These are phyloP conservation scores for Lutjanus campechanus DNA, from an alignment of 2,797 vertebrate species.

Conservation along the genomic window DNA sequence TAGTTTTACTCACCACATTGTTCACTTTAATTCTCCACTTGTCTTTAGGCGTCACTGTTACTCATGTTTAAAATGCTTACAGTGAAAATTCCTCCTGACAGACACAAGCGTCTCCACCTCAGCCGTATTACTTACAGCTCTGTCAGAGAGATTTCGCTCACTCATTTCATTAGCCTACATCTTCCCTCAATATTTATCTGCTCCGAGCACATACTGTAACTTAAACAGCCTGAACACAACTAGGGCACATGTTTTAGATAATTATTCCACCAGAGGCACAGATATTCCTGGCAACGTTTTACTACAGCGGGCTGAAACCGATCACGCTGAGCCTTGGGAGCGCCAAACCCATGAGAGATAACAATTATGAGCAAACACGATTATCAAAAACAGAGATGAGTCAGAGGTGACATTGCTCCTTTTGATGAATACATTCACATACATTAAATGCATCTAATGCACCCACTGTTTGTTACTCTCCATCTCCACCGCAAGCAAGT, in stretches of 20 bases:
- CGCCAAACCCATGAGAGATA: conserved; percentile 28
- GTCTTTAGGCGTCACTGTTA: conserved; percentile 29
- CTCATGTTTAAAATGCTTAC: conserved; percentile 25
- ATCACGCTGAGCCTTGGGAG: conserved; percentile 35
- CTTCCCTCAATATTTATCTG: conserved; percentile 69
- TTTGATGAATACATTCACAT: conserved; percentile 2
- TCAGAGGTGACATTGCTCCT: background rate
- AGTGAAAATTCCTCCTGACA: conserved; percentile 38
- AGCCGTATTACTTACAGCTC: conserved; percentile 18
- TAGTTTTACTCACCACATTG: conserved; percentile 28
- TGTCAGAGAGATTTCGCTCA: conserved; percentile 24
- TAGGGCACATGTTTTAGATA: conserved; percentile 65
- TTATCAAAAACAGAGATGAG: conserved; percentile 31
- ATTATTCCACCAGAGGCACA: conserved; percentile 58
- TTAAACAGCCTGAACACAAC: conserved; percentile 64
- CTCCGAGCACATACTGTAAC: conserved; percentile 54
- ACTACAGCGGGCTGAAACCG: conserved; percentile 28
- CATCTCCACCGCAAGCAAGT: too few species aligned
- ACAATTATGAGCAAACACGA: conserved; percentile 16
- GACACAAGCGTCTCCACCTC: conserved; percentile 27
- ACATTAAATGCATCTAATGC: background rate
- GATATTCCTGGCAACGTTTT: conserved; percentile 49
- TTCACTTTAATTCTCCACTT: conserved; percentile 42
- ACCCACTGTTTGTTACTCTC: background rate
- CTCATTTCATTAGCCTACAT: conserved; percentile 63